phyloP scores from a whole-genome alignment of 1,140 invertebrate species.

The Melanaphis sacchari region DNA sequence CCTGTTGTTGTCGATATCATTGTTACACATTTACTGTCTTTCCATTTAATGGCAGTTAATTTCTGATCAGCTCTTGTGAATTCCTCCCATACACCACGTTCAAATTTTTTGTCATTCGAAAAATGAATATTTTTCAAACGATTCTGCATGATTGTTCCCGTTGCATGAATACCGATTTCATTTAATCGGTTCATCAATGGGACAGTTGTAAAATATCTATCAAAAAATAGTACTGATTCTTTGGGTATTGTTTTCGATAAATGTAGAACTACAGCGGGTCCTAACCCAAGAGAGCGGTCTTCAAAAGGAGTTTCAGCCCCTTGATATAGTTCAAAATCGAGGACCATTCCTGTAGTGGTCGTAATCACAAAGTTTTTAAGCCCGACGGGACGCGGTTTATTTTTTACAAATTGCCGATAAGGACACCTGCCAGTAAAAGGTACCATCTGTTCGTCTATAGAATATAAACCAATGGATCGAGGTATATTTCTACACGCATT shows the following conservation, averaged over 20 bases:
- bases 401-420: too few species aligned
- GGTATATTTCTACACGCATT: too few species aligned
- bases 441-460: too few species aligned
- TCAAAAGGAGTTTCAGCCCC: too few species aligned
- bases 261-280: background rate
- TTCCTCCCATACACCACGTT: background rate
- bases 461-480: too few species aligned
- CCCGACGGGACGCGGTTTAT: too few species aligned
- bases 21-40: constrained; percentile 6
- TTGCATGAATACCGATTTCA: background rate
- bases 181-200: constrained; percentile 16
- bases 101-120: background rate
- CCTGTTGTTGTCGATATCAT: constrained; percentile 13
- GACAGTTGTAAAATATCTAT: background rate
- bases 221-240: background rate
- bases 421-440: too few species aligned
- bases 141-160: background rate
- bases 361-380: too few species aligned
- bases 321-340: too few species aligned
- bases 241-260: background rate
- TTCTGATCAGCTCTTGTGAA: background rate
- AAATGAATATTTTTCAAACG: background rate
- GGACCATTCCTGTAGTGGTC: too few species aligned
- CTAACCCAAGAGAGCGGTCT: too few species aligned
- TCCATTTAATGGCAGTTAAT: background rate